Base-by-base conservation (phyloP, 2,113 vertebrate genomes). In the Neodontobutis hainanensis region DNA sequence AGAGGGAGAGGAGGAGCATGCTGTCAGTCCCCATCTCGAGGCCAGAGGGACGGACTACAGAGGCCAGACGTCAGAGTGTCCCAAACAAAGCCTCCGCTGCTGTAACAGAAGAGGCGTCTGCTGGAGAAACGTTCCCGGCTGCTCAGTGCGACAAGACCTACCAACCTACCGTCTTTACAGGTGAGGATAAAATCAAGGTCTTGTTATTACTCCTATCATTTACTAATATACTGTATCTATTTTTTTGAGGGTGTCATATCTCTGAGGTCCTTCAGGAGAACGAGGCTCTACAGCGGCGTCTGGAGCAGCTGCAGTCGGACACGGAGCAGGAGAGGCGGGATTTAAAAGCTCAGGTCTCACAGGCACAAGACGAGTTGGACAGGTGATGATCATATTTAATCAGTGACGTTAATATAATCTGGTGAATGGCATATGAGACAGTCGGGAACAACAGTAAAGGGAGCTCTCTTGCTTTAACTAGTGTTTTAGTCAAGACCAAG, bases 231-330 rank as follows among this genome's bases (percentile, higher is more conserved):
- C 19, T 27, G 19, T 27, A 27, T 27, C 1, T 27, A 27, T 27
- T 27, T 27, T 27, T 27, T 27, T 27, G 70, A 58, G 95, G 92
- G 44, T 89, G 84, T 65, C 90, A 89, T 48, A 78, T 95, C 78
- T 93, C 80, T 0, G 93, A 97, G 78, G 91, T 96, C 49, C 84
- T 94, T 60, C 91, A 94, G 79, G 95, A 98, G 91, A 98, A 95
- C 51, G 85, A 85, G 38, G 88, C 77, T 63, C 81, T 98, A 71
- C 92, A 83, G 79, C 82, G 69, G 65, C 89, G 89, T n/a, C 61
- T 95, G 35, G 87, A 94, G 76, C 87, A 61, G 47, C 49, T 96
- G 48, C 85, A 88, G 63, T 61, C 90, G 34, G 92, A 95, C 61
- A 86, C 77, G 11, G 85, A 91, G 75, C 87, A 93, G 67, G 91